Base-by-base conservation (phyloP, 2,797 vertebrate genomes). In the Coluber constrictor region DNA sequence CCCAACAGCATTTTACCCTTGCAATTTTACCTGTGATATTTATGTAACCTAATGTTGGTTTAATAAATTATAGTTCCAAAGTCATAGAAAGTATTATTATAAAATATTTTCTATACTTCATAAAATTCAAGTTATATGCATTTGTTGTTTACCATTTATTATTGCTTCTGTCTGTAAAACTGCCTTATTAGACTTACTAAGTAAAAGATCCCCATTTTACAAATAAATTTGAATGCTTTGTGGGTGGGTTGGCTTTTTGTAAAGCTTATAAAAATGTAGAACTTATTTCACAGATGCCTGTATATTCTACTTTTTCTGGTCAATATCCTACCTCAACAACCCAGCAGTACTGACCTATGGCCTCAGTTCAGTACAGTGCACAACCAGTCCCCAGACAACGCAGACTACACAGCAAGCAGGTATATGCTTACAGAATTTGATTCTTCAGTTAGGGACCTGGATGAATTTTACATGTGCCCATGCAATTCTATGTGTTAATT, bases 301-400 rank as follows among this genome's bases (percentile, higher is more conserved):
- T 99, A 57, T 99, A 98, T 97, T 99, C 98, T 94, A 99, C 98
- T 93, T 96, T 98, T 92, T 97, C 98, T 95, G 96, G 98, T 97
- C 99, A 99, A 97, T 99, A 98, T 97, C 98, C 98, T 99, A 99
- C 98, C 98, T 98, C 98, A 98, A 96, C 97, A 97, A 96, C 97
- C 90, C 99, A 98, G 95, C 98, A 98, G 96, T 99, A 98, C 97
- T 98, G 98, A 96, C 97, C 98, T 93, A 95, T 98, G 95, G 98
- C 98, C 93, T 98, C 98, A 8, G 97, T 98, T 95, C 98, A 98
- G 96, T 98, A 98, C 96, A 96, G 95, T 87, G 94, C 97, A 93
- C 98, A 98, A 97, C 96, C 97, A 97, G 95, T 96, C 97, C 97
- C 92, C 98, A 98, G 97, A 98, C 98, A 37, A 89, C 97, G 8